Conservation (phyloP, 2,888 invertebrate genomes). For the Lepetodrilus schrolli region DNA sequence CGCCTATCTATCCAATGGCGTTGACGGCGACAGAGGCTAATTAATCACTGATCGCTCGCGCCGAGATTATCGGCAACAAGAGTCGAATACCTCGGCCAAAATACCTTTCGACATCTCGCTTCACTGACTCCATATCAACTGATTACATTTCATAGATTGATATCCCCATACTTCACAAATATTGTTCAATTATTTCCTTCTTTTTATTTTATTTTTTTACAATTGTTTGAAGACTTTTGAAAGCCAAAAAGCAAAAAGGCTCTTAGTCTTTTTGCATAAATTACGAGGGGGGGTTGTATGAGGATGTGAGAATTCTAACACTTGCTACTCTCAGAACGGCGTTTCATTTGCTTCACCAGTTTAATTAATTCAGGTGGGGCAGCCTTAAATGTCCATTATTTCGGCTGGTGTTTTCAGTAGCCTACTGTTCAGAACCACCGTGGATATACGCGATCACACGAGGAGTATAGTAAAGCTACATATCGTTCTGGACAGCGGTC, state of each 20-base stretch:
- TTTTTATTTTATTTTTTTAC: too few species aligned
- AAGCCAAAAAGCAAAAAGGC: not conserved
- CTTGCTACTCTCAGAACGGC: too few species aligned
- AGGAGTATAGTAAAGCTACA: too few species aligned
- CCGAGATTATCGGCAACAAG: not conserved
- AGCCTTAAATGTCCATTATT: not conserved
- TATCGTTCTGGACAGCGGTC: too few species aligned
- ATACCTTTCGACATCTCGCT: not conserved
- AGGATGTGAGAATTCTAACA: not conserved
- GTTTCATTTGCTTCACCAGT: too few species aligned
- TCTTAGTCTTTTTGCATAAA: not conserved
- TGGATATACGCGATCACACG: too few species aligned
- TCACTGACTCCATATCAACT: not conserved
- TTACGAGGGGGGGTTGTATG: too few species aligned
- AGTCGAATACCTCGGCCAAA: not conserved
- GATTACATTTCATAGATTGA: not conserved
- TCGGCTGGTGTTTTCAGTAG: too few species aligned
- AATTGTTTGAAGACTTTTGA: not conserved
- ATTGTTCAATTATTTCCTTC: too few species aligned
- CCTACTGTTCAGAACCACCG: too few species aligned
- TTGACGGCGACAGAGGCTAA: slow-evolving; percentile 7
- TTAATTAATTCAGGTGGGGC: too few species aligned
- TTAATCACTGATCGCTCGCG: not conserved
- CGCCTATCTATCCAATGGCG: not conserved
- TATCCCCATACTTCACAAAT: not conserved